Evolutionary conservation across 2,888 invertebrate genomes (phyloP), one percentile per base, ranked within the genome.

Genomic region (Tinea trinotella): DNA sequence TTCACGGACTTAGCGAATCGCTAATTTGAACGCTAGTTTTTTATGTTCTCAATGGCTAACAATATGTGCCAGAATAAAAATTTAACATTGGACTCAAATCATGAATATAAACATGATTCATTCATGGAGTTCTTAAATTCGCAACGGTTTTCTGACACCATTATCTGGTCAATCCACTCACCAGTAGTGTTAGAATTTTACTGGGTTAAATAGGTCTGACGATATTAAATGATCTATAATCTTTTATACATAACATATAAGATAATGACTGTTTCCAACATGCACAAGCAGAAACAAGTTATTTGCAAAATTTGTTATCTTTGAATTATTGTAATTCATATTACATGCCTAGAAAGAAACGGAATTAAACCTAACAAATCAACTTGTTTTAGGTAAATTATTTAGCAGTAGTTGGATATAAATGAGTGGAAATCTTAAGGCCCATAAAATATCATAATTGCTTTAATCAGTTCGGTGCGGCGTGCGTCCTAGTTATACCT

Each of bases 131-230:
- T 64, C 64, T 65, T 57, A 62, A 67, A 71, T 70, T 70, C 59
- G 64, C 68, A 73, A 73, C 74, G 72, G 76, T 74, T 70, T 63
- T 71, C 68, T 69, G 68, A 67, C 69, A 68, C 70, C 70, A 76
- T 80, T 76, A 78, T 72, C 74, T 75, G 76, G 77, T 74, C 80
- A 79, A 71, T 75, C 74, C 72, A 76, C 74, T 76, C 67, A 40
- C 13, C 13, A n/a, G 40, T 40, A 15, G 40, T 40, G 13, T 40
- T 40, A 15, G 40, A 15, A 7, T 30, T 30, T 30, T 10, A 30
- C 30, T 30, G n/a, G 30, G 30, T 7, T 30, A 30, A 30, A 30
- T 30, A 30, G 30, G 30, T 30, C 30, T 30, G 30, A 7, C 7
- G 30, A 2, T 30, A 30, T 30, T 7, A n/a, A 30, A 30, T 30